Conservation (phyloP, 1,140 invertebrate genomes). For the Lasaia peninsularis region DNA sequence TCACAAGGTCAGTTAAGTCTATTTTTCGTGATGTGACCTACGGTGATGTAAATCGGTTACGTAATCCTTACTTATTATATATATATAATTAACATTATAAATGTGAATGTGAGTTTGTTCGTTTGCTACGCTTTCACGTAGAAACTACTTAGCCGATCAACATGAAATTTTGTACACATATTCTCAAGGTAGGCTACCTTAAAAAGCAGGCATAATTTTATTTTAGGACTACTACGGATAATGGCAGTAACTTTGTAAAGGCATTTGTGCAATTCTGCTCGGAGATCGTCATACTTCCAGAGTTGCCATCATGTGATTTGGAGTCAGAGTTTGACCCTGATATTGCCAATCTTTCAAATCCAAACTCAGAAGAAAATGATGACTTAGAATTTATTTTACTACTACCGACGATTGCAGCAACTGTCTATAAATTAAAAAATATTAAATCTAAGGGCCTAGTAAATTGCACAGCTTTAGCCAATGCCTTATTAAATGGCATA, state of each 20-base stretch:
- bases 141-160: no score
- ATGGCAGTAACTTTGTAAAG: constrained; percentile 5
- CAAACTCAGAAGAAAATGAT: neutral
- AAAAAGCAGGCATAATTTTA: neutral
- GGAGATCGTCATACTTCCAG: neutral
- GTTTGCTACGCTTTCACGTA: no score
- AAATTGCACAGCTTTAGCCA: constrained; percentile 30
- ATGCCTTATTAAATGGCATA: constrained; percentile 26
- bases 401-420: constrained; percentile 26
- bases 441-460: constrained; percentile 29
- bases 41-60: neutral
- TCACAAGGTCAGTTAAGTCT: neutral
- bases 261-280: neutral
- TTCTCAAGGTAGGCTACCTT: no score
- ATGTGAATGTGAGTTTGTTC: no score
- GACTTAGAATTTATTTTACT: constrained; percentile 13
- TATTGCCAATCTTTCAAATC: neutral
- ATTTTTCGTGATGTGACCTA: neutral
- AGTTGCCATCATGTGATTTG: neutral
- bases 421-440: constrained; percentile 30
- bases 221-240: neutral
- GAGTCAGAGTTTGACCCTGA: neutral
- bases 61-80: neutral
- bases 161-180: no score
- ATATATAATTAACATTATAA: no score